Evolutionary conservation across 2,888 invertebrate genomes (phyloP).

Genomic region (Unio delphinus): DNA sequence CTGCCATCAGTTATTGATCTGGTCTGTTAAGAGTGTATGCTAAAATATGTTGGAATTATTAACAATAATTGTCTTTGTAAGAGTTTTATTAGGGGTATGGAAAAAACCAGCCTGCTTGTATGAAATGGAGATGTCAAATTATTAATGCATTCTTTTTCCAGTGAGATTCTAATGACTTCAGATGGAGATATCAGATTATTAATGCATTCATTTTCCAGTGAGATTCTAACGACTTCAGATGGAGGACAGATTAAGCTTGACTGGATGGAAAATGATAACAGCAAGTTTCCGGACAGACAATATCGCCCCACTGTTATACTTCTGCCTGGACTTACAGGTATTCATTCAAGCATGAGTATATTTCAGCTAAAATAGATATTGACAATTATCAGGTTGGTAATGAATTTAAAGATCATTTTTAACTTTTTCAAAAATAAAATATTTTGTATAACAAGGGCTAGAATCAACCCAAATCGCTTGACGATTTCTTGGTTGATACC

Average conservation of each 20-base stretch:
- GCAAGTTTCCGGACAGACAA: constrained; percentile 34
- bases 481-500: too few species aligned
- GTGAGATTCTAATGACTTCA: constrained; percentile 58
- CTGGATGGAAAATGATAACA: constrained; percentile 55
- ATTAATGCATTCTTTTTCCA: constrained; percentile 23
- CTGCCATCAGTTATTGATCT: too few species aligned
- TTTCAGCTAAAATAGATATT: too few species aligned
- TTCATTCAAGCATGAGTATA: neutral
- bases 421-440: too few species aligned
- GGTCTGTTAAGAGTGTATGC: too few species aligned
- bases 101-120: neutral
- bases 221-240: constrained; percentile 59
- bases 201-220: constrained; percentile 44
- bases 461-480: too few species aligned
- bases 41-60: too few species aligned
- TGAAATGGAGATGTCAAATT: neutral
- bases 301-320: constrained; percentile 61
- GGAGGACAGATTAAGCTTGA: constrained; percentile 66
- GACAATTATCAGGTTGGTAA: too few species aligned
- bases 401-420: too few species aligned
- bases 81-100: too few species aligned
- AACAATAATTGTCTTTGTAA: too few species aligned
- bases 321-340: constrained; percentile 69
- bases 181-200: constrained; percentile 51
- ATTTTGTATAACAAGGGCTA: too few species aligned